These are phyloP conservation scores for Alexandromys fortis DNA, from an alignment of 2,113 vertebrate genomes.

Conservation along the genomic window DNA sequence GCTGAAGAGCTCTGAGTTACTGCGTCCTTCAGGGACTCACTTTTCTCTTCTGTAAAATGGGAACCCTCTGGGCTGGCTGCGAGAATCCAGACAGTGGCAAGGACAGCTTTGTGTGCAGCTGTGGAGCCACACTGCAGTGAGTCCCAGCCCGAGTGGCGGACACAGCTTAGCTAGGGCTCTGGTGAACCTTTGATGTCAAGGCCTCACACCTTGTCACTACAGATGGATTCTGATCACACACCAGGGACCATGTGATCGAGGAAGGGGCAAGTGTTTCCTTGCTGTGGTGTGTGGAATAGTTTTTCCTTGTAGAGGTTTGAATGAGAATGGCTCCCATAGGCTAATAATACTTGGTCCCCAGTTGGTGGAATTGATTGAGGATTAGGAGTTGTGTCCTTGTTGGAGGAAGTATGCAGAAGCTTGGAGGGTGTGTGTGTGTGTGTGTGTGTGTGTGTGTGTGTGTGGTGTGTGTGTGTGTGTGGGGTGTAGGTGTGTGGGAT, in stretches of 20 bases:
- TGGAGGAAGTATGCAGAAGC: neutral
- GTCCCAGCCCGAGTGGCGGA: no score
- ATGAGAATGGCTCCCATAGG: neutral
- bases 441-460: no score
- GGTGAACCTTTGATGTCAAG: rapidly evolving
- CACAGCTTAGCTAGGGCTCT: rapidly evolving
- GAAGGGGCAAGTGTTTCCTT: neutral
- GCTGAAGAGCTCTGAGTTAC: rapidly evolving
- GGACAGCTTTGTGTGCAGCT: rapidly evolving
- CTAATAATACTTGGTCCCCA: neutral
- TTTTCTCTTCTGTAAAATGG: neutral
- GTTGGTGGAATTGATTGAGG: neutral
- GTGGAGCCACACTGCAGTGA: rapidly evolving
- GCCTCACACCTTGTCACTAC: neutral
- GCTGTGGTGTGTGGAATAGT: neutral
- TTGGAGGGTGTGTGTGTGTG: no score
- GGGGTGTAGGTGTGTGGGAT: no score
- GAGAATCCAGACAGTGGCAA: neutral
- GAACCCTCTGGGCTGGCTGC: rapidly evolving
- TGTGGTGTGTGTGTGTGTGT: no score
- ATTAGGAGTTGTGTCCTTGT: neutral
- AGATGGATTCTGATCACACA: neutral
- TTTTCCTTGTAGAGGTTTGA: neutral
- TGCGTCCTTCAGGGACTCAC: neutral
- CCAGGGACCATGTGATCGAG: neutral